phyloP scores from a whole-genome alignment of 2,113 vertebrate species.

The Muntiacus muntjak region DNA sequence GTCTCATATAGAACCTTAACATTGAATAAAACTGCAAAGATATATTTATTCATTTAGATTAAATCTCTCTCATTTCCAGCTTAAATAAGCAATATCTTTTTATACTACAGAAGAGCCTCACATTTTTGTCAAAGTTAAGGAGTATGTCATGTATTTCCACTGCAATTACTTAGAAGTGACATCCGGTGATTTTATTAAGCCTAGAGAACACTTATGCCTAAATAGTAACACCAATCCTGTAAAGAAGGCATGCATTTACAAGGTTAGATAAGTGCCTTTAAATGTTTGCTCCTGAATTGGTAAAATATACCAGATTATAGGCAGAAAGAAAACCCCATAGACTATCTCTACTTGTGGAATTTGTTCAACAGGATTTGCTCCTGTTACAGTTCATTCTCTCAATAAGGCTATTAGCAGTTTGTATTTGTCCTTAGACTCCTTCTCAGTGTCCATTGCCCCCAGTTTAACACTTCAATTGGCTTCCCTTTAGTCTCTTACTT shows the following conservation, averaged over 20 bases:
- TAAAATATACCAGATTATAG: neutral
- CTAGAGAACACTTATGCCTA: neutral
- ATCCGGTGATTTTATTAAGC: neutral
- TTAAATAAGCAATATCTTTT: constrained; percentile 13
- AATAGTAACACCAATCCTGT: neutral
- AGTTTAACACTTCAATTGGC: neutral
- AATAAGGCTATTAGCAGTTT: neutral
- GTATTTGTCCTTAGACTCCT: neutral
- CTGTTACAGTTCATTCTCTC: neutral
- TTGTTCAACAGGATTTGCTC: neutral
- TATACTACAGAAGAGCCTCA: neutral
- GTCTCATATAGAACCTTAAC: neutral
- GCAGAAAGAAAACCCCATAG: neutral
- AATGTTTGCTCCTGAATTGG: neutral
- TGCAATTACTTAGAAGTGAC: neutral
- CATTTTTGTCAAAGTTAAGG: neutral
- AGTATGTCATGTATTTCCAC: neutral
- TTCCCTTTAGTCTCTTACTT: neutral
- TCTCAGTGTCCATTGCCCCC: neutral
- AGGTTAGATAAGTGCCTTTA: neutral
- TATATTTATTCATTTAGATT: constrained; percentile 46
- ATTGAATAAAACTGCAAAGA: neutral
- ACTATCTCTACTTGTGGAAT: neutral
- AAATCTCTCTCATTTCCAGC: neutral
- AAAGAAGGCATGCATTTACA: neutral